phyloP scores from a whole-genome alignment of 2,797 vertebrate species.

The Onychomys arenicola region DNA sequence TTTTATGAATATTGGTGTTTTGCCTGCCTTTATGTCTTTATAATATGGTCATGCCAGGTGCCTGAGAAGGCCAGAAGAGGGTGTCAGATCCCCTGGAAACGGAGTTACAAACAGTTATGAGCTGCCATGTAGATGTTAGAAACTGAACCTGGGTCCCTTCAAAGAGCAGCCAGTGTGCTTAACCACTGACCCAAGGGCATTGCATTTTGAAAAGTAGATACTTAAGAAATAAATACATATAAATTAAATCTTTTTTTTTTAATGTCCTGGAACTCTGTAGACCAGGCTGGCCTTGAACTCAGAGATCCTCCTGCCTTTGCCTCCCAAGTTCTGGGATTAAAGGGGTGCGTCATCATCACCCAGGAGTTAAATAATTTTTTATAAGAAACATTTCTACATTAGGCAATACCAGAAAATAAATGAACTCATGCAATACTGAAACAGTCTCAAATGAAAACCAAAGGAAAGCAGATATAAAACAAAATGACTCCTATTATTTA shows the following conservation, averaged over 20 bases:
- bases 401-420: constrained; percentile 34
- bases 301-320: not conserved
- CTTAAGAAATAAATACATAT: not conserved
- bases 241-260: not conserved
- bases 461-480: constrained; percentile 16
- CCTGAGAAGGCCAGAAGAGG: not conserved
- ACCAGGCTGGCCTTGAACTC: not conserved
- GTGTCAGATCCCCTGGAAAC: not conserved
- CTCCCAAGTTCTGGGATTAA: not conserved
- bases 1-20: not conserved
- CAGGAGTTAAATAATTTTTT: not conserved
- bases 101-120: not conserved
- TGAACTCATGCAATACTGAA: constrained; percentile 2
- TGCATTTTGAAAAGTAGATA: not conserved
- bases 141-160: not conserved
- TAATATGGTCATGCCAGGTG: not conserved
- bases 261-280: not conserved
- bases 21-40: not conserved
- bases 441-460: constrained; percentile 46
- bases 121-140: not conserved
- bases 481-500: constrained; percentile 27
- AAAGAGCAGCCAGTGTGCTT: not conserved
- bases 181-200: not conserved
- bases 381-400: constrained; percentile 38
- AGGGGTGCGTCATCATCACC: not conserved